phyloP scores from a whole-genome alignment of 2,888 invertebrate genomes.

The Mythimna lalbum region DNA sequence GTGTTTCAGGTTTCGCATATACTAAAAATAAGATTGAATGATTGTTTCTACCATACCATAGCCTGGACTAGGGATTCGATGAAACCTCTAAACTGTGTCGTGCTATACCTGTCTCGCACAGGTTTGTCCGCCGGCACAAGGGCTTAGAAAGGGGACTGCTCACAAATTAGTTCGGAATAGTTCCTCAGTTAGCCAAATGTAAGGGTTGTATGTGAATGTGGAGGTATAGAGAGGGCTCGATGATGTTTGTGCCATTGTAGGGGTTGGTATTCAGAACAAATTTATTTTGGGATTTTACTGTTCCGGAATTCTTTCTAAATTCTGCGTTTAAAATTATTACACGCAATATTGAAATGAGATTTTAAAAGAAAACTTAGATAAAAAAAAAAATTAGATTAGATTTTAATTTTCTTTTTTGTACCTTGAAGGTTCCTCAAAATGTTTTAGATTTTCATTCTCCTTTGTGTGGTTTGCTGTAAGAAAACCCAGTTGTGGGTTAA shows the following conservation, averaged over 20 bases:
- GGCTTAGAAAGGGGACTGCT: slow-evolving; percentile 12
- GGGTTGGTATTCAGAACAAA: neutral
- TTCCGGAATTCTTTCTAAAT: neutral
- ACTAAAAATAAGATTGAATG: too few relatives aligned
- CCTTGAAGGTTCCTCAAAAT: too few relatives aligned
- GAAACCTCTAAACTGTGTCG: neutral
- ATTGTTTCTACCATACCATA: too few relatives aligned
- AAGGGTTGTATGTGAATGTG: neutral
- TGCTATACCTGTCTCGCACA: neutral
- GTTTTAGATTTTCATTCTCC: too few relatives aligned
- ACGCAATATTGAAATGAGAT: neutral
- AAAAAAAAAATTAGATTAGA: too few relatives aligned
- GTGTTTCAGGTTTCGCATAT: too few relatives aligned
- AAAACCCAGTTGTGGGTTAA: too few relatives aligned
- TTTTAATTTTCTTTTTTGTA: too few relatives aligned
- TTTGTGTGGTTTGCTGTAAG: too few relatives aligned
- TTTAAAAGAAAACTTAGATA: neutral
- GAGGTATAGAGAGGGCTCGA: slow-evolving; percentile 6
- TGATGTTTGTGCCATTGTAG: slow-evolving; percentile 1
- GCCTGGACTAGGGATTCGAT: neutral
- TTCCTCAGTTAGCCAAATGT: slow-evolving; percentile 16
- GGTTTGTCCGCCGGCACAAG: slow-evolving; percentile 4
- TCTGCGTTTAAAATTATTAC: neutral
- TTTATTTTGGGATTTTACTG: slow-evolving; percentile 5
- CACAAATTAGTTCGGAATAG: slow-evolving; percentile 41